Evolutionary conservation across 2,888 invertebrate genomes (phyloP), one percentile per base, ranked within the genome.

Genomic region (Cordylochernes scorpioides): DNA sequence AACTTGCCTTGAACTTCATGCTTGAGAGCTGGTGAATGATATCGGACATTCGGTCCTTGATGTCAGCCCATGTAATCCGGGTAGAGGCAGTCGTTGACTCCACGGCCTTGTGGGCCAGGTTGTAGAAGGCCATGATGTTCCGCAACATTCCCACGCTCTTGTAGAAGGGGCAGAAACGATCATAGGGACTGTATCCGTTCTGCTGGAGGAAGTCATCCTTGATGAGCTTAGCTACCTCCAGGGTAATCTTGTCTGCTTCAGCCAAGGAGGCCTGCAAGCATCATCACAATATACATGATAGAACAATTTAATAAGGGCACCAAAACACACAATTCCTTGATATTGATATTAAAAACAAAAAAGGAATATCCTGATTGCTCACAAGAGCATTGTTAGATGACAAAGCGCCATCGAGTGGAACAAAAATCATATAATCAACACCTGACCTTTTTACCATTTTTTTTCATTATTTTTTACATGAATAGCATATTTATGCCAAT

Each of bases 131-230:
- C 50, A 99, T 88, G 58, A 99, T 88, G 64, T 97, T 99, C 54
- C 67, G 71, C 51, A 99, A 56, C 94, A 99, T 99, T 45, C 88
- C 94, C 35, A 86, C 84, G 10, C 94, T 94, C 64, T 97, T 99
- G 66, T 94, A 99, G 67, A 99, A 99, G 48, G 97, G 97, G 52
- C 97, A 99, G 67, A 86, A 94, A 40, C 94, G 69, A 60, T 84
- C 84, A 59, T 84, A 84, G 2, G 77, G 60, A 3, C 82, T 78
- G 57, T 84, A 78, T 58, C 91, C 86, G 66, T 99, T 99, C 59
- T 99, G 97, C 58, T 99, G 97, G 50, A 99, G 59, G 65, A 94
- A 99, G 62, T 99, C 97, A 54, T 99, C 97, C 55, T 97, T 94
- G 39, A 99, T 64, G 45, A 99, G 61, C 57, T 86, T 88, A 46